Conservation (phyloP, 2,797 vertebrate genomes). For the Gila robusta region DNA sequence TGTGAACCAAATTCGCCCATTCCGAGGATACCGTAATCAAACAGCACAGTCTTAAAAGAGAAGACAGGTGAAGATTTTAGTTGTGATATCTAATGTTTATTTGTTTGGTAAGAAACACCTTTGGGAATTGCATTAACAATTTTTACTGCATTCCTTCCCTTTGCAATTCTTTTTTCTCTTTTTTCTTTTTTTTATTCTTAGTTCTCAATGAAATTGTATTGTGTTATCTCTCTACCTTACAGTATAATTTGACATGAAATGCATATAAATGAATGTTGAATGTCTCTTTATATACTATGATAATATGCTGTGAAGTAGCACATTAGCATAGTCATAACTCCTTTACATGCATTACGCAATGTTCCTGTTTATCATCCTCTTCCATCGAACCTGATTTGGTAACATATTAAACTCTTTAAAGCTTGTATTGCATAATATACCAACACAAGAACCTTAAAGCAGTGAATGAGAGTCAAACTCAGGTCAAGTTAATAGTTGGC, state of each 20-base stretch:
- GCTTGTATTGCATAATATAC: conserved; percentile 27
- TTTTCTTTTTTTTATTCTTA: neutral
- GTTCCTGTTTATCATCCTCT: neutral
- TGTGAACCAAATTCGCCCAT: neutral
- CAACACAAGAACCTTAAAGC: conserved; percentile 5
- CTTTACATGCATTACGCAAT: conserved; percentile 2
- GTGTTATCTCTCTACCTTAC: neutral
- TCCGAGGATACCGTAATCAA: neutral
- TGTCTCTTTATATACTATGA: neutral
- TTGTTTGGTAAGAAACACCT: neutral
- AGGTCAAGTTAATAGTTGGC: neutral
- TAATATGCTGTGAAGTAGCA: neutral
- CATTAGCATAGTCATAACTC: conserved; percentile 10
- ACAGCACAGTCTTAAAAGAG: neutral
- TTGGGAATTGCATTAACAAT: neutral
- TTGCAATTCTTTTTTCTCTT: neutral
- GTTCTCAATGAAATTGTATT: neutral
- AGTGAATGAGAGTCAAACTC: neutral
- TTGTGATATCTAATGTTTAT: neutral
- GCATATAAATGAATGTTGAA: neutral
- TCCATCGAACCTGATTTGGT: neutral
- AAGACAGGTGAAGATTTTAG: neutral
- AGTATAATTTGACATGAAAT: neutral
- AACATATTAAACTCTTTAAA: conserved; percentile 10
- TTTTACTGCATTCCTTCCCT: neutral